A percentile compares a stretch with the other conserved stretches of the same genome.
phyloP scores from a whole-genome alignment of 2,113 vertebrate species.

The Colaptes auratus region DNA sequence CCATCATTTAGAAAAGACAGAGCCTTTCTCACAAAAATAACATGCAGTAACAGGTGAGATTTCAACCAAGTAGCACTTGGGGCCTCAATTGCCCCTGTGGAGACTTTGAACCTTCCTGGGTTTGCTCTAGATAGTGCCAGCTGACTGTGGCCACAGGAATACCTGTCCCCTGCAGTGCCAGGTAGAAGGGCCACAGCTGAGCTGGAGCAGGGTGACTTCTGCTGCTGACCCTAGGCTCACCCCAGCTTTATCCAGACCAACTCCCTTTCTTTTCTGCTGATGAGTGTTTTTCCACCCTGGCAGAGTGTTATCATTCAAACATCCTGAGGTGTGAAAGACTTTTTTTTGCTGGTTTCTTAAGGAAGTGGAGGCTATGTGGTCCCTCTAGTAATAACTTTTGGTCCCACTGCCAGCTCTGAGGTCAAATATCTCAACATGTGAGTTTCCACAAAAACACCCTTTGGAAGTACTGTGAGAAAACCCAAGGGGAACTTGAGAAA shows the following conservation, averaged over 20 bases:
- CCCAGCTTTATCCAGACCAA: neutral
- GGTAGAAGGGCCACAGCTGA: neutral
- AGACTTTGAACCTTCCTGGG: neutral
- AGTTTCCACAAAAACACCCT: neutral
- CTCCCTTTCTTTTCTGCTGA: neutral
- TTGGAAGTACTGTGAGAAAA: neutral
- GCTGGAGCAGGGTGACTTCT: neutral
- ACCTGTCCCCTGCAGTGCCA: accelerated
- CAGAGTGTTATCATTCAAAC: neutral
- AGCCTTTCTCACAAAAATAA: neutral
- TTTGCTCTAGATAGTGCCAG: neutral
- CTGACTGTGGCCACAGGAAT: neutral
- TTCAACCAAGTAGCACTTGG: neutral
- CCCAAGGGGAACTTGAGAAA: neutral
- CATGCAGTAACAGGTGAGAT: neutral
- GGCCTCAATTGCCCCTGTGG: neutral
- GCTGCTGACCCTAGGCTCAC: neutral
- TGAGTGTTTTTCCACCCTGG: neutral
- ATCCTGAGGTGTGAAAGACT: neutral
- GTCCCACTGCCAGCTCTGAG: neutral
- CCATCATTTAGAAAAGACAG: neutral
- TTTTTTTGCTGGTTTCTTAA: neutral
- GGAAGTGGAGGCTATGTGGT: neutral
- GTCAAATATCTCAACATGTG: neutral
- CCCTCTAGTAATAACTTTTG: neutral